phyloP scores from a whole-genome alignment of 2,888 invertebrate species.

The Eulithis prunata region DNA sequence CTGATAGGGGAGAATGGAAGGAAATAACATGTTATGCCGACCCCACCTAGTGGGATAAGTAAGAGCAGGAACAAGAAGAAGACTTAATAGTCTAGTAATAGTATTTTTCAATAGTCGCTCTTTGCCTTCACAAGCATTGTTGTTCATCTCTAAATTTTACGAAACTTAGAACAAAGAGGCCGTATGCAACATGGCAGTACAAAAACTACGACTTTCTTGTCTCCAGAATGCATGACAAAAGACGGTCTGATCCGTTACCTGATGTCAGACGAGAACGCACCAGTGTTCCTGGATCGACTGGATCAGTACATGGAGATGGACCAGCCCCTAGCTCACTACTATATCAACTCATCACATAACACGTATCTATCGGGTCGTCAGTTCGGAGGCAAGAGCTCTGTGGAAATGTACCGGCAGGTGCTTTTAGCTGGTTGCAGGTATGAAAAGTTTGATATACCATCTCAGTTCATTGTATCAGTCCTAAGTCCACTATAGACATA shows the following conservation, averaged over 20 bases:
- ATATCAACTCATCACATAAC: conserved; percentile 99
- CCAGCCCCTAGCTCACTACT: conserved; percentile 98
- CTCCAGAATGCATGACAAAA: conserved; percentile 91
- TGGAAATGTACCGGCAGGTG: conserved; percentile 99
- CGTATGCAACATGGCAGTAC: too few species aligned
- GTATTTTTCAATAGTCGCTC: too few species aligned
- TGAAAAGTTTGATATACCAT: conserved; percentile 21
- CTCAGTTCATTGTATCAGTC: too few species aligned
- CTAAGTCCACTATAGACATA: too few species aligned
- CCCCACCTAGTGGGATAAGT: too few species aligned
- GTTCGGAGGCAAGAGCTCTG: conserved; percentile 99
- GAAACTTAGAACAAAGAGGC: too few species aligned
- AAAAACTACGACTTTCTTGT: background rate
- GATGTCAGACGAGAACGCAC: conserved; percentile 99
- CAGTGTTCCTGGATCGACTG: conserved; percentile 98
- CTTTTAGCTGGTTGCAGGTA: conserved; percentile 98
- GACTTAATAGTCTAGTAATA: too few species aligned
- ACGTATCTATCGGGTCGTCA: conserved; percentile 97
- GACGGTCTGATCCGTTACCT: conserved; percentile 99
- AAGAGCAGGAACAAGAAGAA: too few species aligned
- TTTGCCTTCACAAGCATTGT: too few species aligned
- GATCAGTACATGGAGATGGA: conserved; percentile 99
- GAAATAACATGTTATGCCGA: too few species aligned
- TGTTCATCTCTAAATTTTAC: too few species aligned
- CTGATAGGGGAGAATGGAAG: too few species aligned